Evolutionary conservation across 23 tunicate genomes (phyloP).

Genomic region (Oikopleura albicans): DNA sequence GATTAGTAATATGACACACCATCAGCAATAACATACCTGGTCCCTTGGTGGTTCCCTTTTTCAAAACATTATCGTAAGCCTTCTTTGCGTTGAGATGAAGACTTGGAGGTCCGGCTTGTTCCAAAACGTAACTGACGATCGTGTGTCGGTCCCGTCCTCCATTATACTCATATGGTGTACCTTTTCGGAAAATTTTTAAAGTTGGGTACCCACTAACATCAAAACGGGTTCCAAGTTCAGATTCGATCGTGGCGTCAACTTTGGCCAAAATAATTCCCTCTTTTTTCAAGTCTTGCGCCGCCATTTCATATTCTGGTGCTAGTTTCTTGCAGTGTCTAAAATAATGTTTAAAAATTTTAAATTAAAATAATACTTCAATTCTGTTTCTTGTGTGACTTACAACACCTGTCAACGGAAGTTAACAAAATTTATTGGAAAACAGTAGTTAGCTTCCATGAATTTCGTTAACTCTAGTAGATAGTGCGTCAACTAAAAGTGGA

Average conservation of each 20-base stretch:
- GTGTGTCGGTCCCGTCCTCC: slow-evolving; percentile 60
- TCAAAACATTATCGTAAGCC: slow-evolving; percentile 31
- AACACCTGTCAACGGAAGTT: too few relatives aligned
- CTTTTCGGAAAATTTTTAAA: slow-evolving; percentile 61
- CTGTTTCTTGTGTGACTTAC: too few relatives aligned
- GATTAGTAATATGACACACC: too few relatives aligned
- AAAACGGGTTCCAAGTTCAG: slow-evolving; percentile 27
- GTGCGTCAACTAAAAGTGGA: too few relatives aligned
- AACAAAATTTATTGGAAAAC: too few relatives aligned
- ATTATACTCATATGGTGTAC: slow-evolving; percentile 57
- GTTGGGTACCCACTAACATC: slow-evolving; percentile 91
- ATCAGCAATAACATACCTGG: too few relatives aligned
- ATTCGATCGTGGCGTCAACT: slow-evolving; percentile 79
- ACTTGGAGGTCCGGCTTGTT: slow-evolving; percentile 82
- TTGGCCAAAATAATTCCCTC: slow-evolving; percentile 52
- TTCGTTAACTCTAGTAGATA: too few relatives aligned
- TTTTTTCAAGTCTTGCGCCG: slow-evolving; percentile 31
- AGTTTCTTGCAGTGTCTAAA: slow-evolving; percentile 80
- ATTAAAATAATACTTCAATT: too few relatives aligned
- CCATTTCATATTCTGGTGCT: slow-evolving; percentile 90
- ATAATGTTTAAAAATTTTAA: not conserved
- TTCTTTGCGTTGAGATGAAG: slow-evolving; percentile 33
- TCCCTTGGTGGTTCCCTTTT: slow-evolving; percentile 22
- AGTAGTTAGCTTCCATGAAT: too few relatives aligned
- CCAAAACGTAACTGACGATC: slow-evolving; percentile 65